phyloP scores from a whole-genome alignment of 2,113 vertebrate species.

The Sprattus sprattus region DNA sequence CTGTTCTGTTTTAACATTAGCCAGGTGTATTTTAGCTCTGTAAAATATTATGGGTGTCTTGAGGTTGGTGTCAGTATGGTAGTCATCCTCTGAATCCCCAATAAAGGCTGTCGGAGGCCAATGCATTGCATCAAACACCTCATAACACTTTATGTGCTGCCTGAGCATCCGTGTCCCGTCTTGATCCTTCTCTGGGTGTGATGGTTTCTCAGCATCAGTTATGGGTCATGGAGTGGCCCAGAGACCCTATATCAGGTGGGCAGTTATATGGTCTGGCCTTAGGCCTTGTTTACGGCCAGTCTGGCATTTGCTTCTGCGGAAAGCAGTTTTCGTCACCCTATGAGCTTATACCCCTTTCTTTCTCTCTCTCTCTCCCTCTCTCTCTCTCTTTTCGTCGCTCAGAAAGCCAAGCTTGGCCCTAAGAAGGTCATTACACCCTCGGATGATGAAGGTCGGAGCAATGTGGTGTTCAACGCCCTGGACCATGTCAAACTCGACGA shows the following conservation, averaged over 20 bases:
- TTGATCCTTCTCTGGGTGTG: not conserved
- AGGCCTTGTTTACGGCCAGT: not conserved
- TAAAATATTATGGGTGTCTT: not conserved
- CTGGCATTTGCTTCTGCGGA: not conserved
- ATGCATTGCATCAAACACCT: not conserved
- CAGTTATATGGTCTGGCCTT: not conserved
- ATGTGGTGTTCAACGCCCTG: constrained; percentile 77
- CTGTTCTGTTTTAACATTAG: not conserved
- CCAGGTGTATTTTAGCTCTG: not conserved
- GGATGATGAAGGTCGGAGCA: constrained; percentile 76
- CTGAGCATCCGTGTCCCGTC: not conserved
- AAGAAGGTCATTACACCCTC: constrained; percentile 84
- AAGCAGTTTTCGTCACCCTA: not conserved
- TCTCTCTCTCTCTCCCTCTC: constrained; percentile 19
- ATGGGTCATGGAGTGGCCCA: not conserved
- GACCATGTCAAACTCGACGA: constrained; percentile 87
- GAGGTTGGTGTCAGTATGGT: not conserved
- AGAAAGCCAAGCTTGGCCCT: constrained; percentile 96
- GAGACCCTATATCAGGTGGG: not conserved
- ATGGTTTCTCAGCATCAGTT: not conserved
- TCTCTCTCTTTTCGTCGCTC: constrained; percentile 38
- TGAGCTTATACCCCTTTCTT: constrained; percentile 11
- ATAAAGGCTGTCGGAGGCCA: not conserved
- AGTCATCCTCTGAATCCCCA: not conserved
- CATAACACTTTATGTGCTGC: constrained; percentile 21